Evolutionary conservation across 2,797 vertebrate species (phyloP).

Genomic region (Tragelaphus oryx): DNA sequence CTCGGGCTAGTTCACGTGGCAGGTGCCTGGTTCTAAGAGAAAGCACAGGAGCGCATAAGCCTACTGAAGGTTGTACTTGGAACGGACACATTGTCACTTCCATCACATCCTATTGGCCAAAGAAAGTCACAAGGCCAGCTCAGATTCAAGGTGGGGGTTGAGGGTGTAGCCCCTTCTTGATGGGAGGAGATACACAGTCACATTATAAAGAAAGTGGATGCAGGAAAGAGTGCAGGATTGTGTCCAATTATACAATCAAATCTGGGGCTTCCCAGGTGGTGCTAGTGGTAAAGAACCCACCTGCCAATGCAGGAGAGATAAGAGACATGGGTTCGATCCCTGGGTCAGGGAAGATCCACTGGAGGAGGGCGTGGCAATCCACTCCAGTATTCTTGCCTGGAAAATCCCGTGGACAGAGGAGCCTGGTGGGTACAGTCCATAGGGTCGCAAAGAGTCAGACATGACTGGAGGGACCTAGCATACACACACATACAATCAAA

Average conservation of each 20-base stretch:
- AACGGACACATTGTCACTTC: background rate
- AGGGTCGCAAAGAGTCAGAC: background rate
- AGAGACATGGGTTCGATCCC: background rate
- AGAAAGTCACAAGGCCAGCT: background rate
- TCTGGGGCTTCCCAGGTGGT: background rate
- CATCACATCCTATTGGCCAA: background rate
- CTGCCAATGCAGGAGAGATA: background rate
- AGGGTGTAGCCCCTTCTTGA: background rate
- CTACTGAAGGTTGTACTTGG: background rate
- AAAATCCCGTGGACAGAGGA: background rate
- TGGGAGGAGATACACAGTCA: background rate
- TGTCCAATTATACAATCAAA: background rate
- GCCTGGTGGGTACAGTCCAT: background rate
- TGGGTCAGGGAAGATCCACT: background rate
- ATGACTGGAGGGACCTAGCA: background rate
- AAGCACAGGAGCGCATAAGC: accelerated
- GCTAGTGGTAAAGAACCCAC: background rate
- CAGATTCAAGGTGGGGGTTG: background rate
- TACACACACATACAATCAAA: accelerated
- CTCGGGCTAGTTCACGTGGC: accelerated
- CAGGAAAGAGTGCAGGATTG: background rate
- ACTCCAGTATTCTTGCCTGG: background rate
- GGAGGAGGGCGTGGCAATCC: background rate
- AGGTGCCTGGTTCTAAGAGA: background rate
- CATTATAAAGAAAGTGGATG: background rate